Base-by-base conservation (phyloP, 2,888 invertebrate species). In the Strigamia crassipes region DNA sequence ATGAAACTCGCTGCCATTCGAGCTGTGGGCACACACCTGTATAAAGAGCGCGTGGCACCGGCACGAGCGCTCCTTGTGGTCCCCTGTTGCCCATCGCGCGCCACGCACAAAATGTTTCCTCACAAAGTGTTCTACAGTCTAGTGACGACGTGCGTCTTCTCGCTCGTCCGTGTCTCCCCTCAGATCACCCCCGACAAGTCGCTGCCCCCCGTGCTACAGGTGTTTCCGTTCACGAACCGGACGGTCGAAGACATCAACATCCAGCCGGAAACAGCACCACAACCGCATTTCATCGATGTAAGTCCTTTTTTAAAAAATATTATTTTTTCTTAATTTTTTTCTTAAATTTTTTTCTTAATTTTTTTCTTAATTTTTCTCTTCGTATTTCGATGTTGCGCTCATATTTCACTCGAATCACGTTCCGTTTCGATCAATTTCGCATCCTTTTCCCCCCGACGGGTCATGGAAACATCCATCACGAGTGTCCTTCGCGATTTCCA, bases 21-120 rank as follows among this genome's bases (percentile, higher is more conserved):
- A 66, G 66, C 66, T 66, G 66, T 66, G 23, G 66, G 66, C 66
- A 66, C 66, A 66, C 66, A 66, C 66, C 66, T 66, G 66, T 66
- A 66, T 66, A 66, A 66, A 66, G 66, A 66, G 66, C 66, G 66
- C 66, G 66, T 66, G 66, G 66, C 66, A 27, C 9, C 27, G 66
- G 66, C 66, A 66, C 66, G 66, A 66, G 66, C 66, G 66, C 66
- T 66, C 66, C 66, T 66, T 66, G 9, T 27, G 66, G 66, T 27
- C 27, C 27, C 27, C 27, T 3, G 27, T 27, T 27, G 6, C 66
- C 66, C 23, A 23, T 66, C 66, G 15, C 66, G 23, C 27, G 15
- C 23, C 8, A 27, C 27, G 12, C 21, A 21, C 9, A 66, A 66
- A 21, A 66, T 66, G 66, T 51, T 51, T 51, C 51, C 51, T 51